Evolutionary conservation across 2,797 vertebrate genomes (phyloP), one percentile per base, ranked within the genome.

Genomic region (Gouania willdenowi): DNA sequence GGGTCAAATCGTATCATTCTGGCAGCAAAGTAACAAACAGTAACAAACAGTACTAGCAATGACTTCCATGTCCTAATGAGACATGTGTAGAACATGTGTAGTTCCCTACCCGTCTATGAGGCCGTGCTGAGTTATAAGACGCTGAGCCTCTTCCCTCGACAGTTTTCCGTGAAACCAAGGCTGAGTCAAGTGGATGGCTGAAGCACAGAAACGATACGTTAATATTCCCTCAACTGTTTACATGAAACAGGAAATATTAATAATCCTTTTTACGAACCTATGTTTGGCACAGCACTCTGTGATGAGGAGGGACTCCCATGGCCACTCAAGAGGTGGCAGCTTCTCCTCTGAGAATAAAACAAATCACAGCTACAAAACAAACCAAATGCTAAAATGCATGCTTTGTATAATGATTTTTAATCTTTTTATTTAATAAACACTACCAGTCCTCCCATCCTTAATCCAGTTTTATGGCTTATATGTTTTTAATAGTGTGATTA

Each of bases 141-240:
- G 90, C 39, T 96, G 92, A 66, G 94, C 91, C 43, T 98, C 94
- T 3, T 96, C 94, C 63, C 97, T 90, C 40, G 95, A 94, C 69
- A 95, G 90, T 81, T 90, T 94, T 61, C 94, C 89, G 70, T 98
- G 94, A 83, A 99, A 99, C 97, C 97, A 99, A 0, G 92, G 87
- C 76, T 98, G 96, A 56, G 91, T 86, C 69, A 87, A 79, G 68
- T 98, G 97, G 55, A 98, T 87, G 17, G 88, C 97, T 99, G 62
- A 2, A 41, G 57, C 17, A 54, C 15, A 63, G 2, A 69, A 12
- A 41, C 3, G 2, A 7, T 2, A 30, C 6, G 8, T 36, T 27
- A 19, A 7, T 14, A 6, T 36, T 38, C 18, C 36, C 28, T 34
- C n/a, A 26, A 16, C 22, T 28, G 3, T 39, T 26, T 13, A 2